Percentiles rank a stretch among this genome's conserved stretches.
Evolutionary conservation across 2,797 vertebrate species (phyloP).

Genomic region (Petrocephalus sullivani): DNA sequence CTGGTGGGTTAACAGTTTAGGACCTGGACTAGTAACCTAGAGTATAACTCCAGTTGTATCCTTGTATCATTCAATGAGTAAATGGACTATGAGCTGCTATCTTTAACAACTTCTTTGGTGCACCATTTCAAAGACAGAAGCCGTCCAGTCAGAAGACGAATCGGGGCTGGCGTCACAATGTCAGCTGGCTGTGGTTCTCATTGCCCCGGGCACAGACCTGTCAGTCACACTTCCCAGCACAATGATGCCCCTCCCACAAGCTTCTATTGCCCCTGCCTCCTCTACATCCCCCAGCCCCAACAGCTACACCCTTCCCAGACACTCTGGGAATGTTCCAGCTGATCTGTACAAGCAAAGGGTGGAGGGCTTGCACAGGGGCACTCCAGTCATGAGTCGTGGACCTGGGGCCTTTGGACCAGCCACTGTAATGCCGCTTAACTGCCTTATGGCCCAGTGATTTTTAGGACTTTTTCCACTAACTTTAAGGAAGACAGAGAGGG

Average conservation of each 20-base stretch:
- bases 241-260: conserved; percentile 17
- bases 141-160: neutral
- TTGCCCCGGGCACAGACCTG: conserved; percentile 22
- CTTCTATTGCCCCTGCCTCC: neutral
- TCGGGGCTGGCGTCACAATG: neutral
- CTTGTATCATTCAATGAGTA: neutral
- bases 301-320: conserved; percentile 22
- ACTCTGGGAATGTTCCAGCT: conserved; percentile 32
- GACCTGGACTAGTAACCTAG: neutral
- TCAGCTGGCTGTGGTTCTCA: neutral
- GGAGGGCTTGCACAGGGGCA: neutral
- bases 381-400: neutral
- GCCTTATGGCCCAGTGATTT: neutral
- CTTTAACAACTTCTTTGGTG: neutral
- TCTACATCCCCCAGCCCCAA: neutral
- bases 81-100: neutral
- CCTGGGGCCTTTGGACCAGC: neutral
- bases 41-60: neutral
- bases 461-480: neutral
- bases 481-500: neutral
- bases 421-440: neutral
- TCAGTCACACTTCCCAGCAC: conserved; percentile 28
- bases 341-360: conserved; percentile 12
- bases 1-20: neutral
- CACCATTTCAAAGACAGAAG: neutral